Percentiles rank a stretch among this genome's conserved stretches.
Evolutionary conservation across 2,888 invertebrate species (phyloP).

Genomic region (Phytoseiulus persimilis): DNA sequence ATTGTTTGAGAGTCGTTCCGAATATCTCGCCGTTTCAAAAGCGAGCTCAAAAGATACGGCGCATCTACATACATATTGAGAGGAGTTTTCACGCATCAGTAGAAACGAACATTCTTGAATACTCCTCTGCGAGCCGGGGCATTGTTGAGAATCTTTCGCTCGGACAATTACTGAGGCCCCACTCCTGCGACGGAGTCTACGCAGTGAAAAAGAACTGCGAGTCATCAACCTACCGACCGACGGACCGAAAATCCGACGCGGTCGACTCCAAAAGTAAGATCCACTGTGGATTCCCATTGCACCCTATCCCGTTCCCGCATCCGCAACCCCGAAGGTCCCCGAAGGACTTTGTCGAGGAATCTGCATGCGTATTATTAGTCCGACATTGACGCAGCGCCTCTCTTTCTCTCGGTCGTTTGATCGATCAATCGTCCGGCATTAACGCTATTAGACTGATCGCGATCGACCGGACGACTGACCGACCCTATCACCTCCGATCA

Average conservation of each 20-base stretch:
- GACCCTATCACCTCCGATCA: background rate
- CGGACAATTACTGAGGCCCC: constrained; percentile 5
- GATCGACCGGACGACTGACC: background rate
- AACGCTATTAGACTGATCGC: background rate
- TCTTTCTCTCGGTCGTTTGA: background rate
- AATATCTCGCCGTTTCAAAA: background rate
- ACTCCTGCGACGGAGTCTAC: background rate
- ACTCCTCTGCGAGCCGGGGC: background rate
- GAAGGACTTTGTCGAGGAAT: too few species aligned
- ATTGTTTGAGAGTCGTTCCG: background rate
- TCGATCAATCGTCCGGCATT: background rate
- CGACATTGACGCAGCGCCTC: background rate
- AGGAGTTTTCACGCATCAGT: background rate
- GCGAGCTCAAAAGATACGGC: background rate
- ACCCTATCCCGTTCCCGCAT: background rate
- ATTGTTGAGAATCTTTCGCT: background rate
- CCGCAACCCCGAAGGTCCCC: background rate
- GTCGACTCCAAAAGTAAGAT: background rate
- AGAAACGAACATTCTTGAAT: background rate
- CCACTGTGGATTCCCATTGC: background rate
- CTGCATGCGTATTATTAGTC: too few species aligned
- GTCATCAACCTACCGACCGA: background rate
- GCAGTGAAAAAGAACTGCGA: background rate
- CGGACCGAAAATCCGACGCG: too few species aligned
- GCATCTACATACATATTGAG: background rate